phyloP scores from a whole-genome alignment of 2,113 vertebrate genomes.

The Pseudopipra pipra region DNA sequence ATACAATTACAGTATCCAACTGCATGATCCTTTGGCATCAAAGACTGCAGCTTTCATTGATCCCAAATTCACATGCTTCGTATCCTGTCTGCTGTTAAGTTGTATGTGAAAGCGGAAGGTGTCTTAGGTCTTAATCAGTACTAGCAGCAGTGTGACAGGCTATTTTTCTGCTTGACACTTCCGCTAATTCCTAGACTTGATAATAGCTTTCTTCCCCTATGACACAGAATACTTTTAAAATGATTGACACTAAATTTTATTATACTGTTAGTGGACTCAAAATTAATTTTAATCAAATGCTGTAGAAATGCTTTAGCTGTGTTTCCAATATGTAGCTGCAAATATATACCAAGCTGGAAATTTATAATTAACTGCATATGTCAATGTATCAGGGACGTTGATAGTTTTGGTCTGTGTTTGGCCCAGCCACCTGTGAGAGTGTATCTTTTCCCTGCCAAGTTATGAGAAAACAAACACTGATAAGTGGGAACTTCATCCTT shows the following conservation, averaged over 20 bases:
- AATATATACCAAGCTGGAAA: background rate
- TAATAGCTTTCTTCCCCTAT: constrained; percentile 68
- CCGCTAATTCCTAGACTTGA: constrained; percentile 60
- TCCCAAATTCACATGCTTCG: background rate
- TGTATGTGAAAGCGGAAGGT: constrained; percentile 3
- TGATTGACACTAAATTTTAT: constrained; percentile 77
- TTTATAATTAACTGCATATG: constrained; percentile 11
- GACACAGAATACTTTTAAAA: constrained; percentile 67
- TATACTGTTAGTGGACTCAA: constrained; percentile 67
- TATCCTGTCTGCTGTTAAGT: background rate
- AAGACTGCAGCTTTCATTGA: background rate
- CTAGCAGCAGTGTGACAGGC: constrained; percentile 64
- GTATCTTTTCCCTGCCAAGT: too few species aligned
- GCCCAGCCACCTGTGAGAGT: too few species aligned
- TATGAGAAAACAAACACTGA: too few species aligned
- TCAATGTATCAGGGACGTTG: background rate
- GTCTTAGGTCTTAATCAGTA: constrained; percentile 64
- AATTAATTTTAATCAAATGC: constrained; percentile 76
- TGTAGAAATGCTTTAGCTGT: constrained; percentile 43
- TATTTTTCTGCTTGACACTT: constrained; percentile 65
- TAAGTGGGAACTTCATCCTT: too few species aligned
- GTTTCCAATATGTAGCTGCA: constrained; percentile 35
- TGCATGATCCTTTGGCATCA: background rate
- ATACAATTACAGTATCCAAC: background rate
- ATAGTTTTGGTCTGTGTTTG: too few species aligned